Conservation (phyloP, 2,113 vertebrate genomes). For the Microcebus ravelobensis region DNA sequence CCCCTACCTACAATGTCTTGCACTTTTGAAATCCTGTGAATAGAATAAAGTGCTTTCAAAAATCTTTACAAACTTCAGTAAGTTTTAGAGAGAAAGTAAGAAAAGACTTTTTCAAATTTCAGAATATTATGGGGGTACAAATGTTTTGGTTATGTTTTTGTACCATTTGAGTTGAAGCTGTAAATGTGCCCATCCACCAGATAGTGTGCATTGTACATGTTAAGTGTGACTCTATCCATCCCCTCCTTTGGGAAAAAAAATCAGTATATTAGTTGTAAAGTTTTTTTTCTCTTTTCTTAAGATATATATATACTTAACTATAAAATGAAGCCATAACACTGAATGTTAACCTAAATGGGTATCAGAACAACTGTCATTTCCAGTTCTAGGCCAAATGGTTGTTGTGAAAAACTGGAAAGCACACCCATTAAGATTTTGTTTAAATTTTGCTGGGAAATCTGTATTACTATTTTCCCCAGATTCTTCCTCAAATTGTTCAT, state of each 20-base stretch:
- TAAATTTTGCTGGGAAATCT: background rate
- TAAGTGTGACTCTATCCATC: too few species aligned
- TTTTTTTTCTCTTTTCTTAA: background rate
- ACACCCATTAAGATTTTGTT: background rate
- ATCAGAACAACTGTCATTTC: background rate
- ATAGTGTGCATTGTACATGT: too few species aligned
- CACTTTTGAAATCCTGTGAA: background rate
- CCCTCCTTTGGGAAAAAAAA: background rate
- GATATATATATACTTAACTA: background rate
- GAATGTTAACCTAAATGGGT: background rate
- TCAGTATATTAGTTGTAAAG: background rate
- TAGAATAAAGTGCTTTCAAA: background rate
- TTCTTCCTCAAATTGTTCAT: background rate
- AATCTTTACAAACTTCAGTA: background rate
- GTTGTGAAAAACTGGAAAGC: background rate
- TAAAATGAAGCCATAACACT: background rate
- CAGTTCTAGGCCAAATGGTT: background rate
- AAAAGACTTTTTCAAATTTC: background rate
- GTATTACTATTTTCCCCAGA: background rate
- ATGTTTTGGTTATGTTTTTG: too few species aligned
- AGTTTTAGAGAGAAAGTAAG: background rate
- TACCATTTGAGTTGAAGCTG: too few species aligned
- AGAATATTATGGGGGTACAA: too few species aligned
- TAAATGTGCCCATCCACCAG: too few species aligned
- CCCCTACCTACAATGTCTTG: background rate